Conservation (phyloP, 2,888 invertebrate genomes). For the Drosophila demipolita region DNA sequence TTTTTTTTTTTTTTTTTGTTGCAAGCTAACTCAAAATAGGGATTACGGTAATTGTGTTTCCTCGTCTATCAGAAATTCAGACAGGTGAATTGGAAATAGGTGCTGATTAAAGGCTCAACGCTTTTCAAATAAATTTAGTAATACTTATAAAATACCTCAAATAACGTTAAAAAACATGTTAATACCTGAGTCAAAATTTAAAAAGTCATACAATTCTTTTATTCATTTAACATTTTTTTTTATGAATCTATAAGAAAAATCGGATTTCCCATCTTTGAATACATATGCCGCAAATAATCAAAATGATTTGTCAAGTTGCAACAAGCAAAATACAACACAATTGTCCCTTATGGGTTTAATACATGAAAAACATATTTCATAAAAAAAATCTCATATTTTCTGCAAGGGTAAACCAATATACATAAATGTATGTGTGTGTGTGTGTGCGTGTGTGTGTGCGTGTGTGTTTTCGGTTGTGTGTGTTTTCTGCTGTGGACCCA, state of each 20-base stretch:
- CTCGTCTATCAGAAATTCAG: conserved; percentile 4
- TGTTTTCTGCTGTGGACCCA: conserved; percentile 20
- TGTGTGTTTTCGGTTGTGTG: neutral
- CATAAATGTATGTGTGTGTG: neutral
- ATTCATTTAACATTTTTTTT: neutral
- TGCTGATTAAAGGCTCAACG: neutral
- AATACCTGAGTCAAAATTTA: neutral
- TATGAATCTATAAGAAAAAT: neutral
- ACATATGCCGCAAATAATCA: neutral
- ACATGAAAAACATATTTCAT: neutral
- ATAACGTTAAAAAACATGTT: neutral
- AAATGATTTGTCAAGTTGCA: neutral
- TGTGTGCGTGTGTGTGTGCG: neutral
- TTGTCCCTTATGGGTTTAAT: neutral
- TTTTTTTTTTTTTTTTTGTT: conserved; percentile 12
- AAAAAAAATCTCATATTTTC: neutral
- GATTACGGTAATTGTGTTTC: neutral
- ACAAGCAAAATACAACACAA: neutral
- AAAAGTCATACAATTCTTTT: neutral
- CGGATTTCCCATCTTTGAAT: neutral
- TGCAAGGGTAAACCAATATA: conserved; percentile 28
- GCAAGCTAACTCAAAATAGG: conserved; percentile 52
- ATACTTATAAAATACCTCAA: neutral
- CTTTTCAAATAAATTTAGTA: neutral
- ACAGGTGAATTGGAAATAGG: neutral